phyloP scores from a whole-genome alignment of 2,797 vertebrate species.

The Gorsachius magnificus region DNA sequence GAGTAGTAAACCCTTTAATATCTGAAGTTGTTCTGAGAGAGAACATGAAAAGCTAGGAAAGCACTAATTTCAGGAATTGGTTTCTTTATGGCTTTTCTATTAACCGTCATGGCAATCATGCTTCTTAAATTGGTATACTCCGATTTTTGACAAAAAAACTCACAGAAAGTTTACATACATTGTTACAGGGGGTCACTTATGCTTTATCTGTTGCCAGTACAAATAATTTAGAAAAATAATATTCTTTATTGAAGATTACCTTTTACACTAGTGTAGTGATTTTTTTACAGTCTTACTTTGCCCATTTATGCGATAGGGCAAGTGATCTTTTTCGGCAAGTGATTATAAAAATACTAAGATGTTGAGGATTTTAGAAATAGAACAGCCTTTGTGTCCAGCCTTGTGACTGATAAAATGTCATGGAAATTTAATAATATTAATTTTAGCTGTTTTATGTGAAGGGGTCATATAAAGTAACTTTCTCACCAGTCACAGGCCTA shows the following conservation, averaged over 20 bases:
- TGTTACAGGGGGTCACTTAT: neutral
- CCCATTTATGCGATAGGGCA: neutral
- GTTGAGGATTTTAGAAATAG: constrained; percentile 4
- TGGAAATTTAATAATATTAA: constrained; percentile 18
- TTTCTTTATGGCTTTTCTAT: constrained; percentile 26
- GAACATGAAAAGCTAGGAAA: constrained; percentile 27
- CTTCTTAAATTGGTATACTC: neutral
- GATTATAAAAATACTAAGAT: neutral
- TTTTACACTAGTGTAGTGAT: neutral
- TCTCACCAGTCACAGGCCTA: neutral
- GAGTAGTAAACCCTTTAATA: constrained; percentile 6
- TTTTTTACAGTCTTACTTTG: neutral
- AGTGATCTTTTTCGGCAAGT: neutral
- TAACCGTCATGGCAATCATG: neutral
- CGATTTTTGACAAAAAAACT: neutral
- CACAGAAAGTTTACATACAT: neutral
- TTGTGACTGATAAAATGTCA: neutral
- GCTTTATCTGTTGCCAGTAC: neutral
- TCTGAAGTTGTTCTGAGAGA: neutral
- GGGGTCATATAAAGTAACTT: neutral
- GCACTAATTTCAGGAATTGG: constrained; percentile 6
- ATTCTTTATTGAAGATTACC: neutral
- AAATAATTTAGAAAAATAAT: neutral
- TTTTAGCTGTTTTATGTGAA: constrained; percentile 5
- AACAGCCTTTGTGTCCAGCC: neutral